phyloP scores from a whole-genome alignment of 2,888 invertebrate species.

The Hedya salicella region DNA sequence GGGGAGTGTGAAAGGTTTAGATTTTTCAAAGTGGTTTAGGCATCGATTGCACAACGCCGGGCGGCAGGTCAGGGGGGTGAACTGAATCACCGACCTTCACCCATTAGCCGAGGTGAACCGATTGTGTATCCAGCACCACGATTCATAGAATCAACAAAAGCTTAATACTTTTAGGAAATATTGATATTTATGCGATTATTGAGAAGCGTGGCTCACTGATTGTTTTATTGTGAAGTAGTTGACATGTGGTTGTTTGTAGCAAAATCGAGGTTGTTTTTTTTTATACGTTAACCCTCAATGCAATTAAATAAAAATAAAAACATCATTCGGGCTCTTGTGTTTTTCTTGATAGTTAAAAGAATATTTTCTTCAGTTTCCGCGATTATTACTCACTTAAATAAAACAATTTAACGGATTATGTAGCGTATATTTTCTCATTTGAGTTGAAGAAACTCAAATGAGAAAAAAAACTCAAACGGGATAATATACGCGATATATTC shows the following conservation, averaged over 20 bases:
- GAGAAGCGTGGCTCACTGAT: conserved; percentile 2
- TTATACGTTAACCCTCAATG: background rate
- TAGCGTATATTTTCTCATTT: too few species aligned
- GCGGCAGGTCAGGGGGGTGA: conserved; percentile 49
- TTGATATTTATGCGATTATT: conserved; percentile 24
- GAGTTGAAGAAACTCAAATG: too few species aligned
- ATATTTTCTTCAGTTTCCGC: too few species aligned
- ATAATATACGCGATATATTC: too few species aligned
- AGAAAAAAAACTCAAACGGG: too few species aligned
- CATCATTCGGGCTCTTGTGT: too few species aligned
- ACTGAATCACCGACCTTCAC: conserved; percentile 68
- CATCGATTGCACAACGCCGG: conserved; percentile 41
- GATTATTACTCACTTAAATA: too few species aligned
- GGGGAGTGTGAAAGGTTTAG: too few species aligned
- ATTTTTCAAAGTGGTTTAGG: background rate
- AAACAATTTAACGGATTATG: too few species aligned
- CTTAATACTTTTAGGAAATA: conserved; percentile 33
- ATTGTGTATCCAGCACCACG: conserved; percentile 36
- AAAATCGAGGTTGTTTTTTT: background rate
- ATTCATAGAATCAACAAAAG: conserved; percentile 41
- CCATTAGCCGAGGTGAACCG: conserved; percentile 44
- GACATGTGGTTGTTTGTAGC: background rate
- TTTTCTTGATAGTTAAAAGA: too few species aligned
- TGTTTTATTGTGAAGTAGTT: conserved; percentile 10
- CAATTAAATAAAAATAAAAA: too few species aligned